Conservation (phyloP, 2,797 vertebrate species). For the Leptatherina wallacei region DNA sequence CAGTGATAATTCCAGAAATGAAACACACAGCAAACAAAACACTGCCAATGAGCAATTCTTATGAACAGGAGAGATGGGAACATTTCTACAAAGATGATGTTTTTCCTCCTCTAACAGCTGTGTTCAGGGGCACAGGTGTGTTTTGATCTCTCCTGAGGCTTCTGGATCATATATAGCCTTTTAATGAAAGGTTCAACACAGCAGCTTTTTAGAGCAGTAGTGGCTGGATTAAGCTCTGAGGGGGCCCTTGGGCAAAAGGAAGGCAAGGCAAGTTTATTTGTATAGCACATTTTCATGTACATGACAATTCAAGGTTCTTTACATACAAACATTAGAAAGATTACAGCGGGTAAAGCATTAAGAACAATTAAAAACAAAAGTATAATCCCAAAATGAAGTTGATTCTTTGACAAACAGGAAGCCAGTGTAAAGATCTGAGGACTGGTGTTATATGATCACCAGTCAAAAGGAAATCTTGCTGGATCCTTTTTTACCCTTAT, state of each 20-base stretch:
- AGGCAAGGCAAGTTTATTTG: too few relatives aligned
- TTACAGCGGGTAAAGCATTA: too few relatives aligned
- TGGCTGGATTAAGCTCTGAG: conserved; percentile 30
- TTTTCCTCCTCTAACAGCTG: conserved; percentile 54
- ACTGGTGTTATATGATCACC: too few relatives aligned
- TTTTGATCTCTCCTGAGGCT: conserved; percentile 47
- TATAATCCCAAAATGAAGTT: too few relatives aligned
- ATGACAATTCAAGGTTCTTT: too few relatives aligned
- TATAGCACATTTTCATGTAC: too few relatives aligned
- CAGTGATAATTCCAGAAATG: conserved; percentile 1
- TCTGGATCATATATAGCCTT: conserved; percentile 42
- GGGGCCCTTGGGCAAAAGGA: conserved; percentile 6
- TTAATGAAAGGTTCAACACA: conserved; percentile 50
- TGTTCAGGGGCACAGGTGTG: conserved; percentile 65
- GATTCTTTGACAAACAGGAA: too few relatives aligned
- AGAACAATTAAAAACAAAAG: too few relatives aligned
- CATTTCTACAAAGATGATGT: conserved; percentile 21
- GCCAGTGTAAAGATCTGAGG: too few relatives aligned
- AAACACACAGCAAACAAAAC: neutral
- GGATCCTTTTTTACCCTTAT: conserved; percentile 10
- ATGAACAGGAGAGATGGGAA: conserved; percentile 11
- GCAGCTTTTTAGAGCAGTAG: conserved; percentile 25
- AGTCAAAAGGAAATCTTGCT: conserved; percentile 9
- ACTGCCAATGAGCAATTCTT: neutral
- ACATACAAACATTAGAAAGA: too few relatives aligned